Base-by-base conservation (phyloP, 2,113 vertebrate genomes). In the Thamnophis sirtalis region DNA sequence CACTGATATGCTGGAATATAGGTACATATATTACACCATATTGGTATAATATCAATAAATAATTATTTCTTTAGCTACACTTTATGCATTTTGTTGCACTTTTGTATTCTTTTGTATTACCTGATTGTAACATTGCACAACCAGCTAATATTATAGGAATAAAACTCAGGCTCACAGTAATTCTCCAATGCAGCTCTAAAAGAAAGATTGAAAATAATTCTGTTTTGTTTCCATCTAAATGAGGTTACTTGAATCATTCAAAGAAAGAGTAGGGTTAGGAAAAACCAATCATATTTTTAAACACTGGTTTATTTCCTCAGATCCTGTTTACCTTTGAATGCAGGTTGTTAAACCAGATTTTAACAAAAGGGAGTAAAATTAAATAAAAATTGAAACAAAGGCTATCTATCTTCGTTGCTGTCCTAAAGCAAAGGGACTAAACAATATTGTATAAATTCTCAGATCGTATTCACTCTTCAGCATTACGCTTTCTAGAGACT, bases 21-120 rank as follows among this genome's bases (percentile, higher is more conserved):
- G 17, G 15, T 38, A 38, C 54, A 91, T 92, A 95, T 11, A n/a
- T 50, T 2, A 4, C 60, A 10, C 53, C 90, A 13, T 53, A 54
- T 5, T 68, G 6, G 73, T 91, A 92, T 54, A 92, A 1, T 93
- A 54, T 88, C 33, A 58, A 2, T 89, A 33, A 56, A 55, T 88
- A 19, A 89, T 92, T 87, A 90, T 93, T 88, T 33, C 89, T 58
- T n/a, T n/a, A 68, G 55, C 43, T 93, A 9, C 94, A 22, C 43
- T 93, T 21, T 33, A 73, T 89, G 54, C 94, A 89, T 91, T 88
- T 94, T 49, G n/a, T 90, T 85, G 89, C 89, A 55, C 84, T 93
- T 80, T 43, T 38, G 2, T 91, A 93, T 53, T 94, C 86, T 43
- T 33, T 49, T 38, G 91, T 48, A 58, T 80, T 80, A 19, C 7